A percentile compares a stretch with the other conserved stretches of the same genome.
phyloP scores from a whole-genome alignment of 64 coral and sea anemone genomes.

The Montipora sp. region DNA sequence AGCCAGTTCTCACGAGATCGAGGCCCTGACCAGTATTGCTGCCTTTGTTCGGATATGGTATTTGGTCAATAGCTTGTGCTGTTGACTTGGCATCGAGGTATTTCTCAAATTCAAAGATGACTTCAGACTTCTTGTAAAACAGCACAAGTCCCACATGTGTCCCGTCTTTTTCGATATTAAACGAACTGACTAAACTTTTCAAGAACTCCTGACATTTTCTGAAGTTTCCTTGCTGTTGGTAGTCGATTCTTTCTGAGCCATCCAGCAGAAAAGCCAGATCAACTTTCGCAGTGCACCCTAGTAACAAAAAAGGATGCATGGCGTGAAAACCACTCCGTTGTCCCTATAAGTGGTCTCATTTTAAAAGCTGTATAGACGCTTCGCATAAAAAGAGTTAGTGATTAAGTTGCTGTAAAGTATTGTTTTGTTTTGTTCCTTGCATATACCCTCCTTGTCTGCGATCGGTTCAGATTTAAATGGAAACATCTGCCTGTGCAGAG shows the following conservation, averaged over 20 bases:
- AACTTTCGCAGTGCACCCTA: conserved; percentile 76
- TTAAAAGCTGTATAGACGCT: not conserved
- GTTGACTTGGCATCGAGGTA: conserved; percentile 49
- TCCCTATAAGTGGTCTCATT: not conserved
- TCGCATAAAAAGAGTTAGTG: too few species aligned
- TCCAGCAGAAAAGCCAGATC: conserved; percentile 82
- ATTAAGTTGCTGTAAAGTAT: too few species aligned
- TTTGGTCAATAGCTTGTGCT: conserved; percentile 47
- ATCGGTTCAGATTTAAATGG: too few species aligned
- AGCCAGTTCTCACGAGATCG: conserved; percentile 5
- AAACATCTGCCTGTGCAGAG: too few species aligned
- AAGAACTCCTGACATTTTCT: conserved; percentile 73
- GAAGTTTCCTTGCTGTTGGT: conserved; percentile 62
- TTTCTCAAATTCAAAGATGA: conserved; percentile 63
- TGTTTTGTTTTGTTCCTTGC: too few species aligned
- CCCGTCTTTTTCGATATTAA: conserved; percentile 64
- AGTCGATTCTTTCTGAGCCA: conserved; percentile 88
- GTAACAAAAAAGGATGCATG: not conserved
- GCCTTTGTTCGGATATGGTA: conserved; percentile 60
- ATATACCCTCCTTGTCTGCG: too few species aligned
- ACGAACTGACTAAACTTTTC: conserved; percentile 51
- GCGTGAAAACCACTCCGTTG: not conserved
- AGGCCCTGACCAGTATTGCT: conserved; percentile 70
- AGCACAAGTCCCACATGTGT: conserved; percentile 78
- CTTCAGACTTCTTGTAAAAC: conserved; percentile 51